Evolutionary conservation across 2,113 vertebrate species (phyloP), one percentile per base, ranked within the genome.

Genomic region (Eclectus roratus): DNA sequence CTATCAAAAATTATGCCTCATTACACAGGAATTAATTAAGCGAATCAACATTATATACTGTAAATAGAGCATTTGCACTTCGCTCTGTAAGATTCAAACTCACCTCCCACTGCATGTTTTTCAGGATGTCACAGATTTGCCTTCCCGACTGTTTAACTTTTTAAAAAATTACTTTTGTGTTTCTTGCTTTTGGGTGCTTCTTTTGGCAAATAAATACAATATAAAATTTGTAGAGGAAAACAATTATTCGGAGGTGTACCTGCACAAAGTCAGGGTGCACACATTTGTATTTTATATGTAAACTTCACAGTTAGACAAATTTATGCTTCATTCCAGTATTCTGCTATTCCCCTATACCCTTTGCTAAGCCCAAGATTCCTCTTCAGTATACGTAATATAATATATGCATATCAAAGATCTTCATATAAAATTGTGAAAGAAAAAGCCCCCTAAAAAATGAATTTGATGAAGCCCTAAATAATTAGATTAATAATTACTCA

Each of bases 401-500:
- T 1, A 58, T 13, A 17, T 3, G 8, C 39, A 6, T 70, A 85
- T 69, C 68, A 63, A 94, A 95, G 84, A 90, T 12, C 87, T 25
- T 64, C 68, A 33, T 4, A 37, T 4, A 64, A 82, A 69, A 86
- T 1, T 43, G 18, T 7, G 24, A 27, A 58, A 33, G 44, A 31
- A 82, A 76, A 12, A 47, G 9, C 6, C 50, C 55, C 78, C 41
- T 24, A 39, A 96, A 86, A 71, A 66, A 80, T 43, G 8, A 68
- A 96, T 46, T 72, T 8, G 9, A 61, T 4, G 39, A 58, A 47
- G 72, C 43, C 33, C 47, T 53, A 55, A 19, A 35, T 94, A 98
- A 98, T 98, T 87, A 90, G 43, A 97, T 81, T 91, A 96, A 91
- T 88, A 88, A 96, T 95, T 96, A 97, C 97, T 92, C 81, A 80